A percentile compares a stretch with the other conserved stretches of the same genome.
These are phyloP conservation scores for Macrophya alboannulata DNA, from an alignment of 2,888 invertebrate species.

Conservation along the genomic window DNA sequence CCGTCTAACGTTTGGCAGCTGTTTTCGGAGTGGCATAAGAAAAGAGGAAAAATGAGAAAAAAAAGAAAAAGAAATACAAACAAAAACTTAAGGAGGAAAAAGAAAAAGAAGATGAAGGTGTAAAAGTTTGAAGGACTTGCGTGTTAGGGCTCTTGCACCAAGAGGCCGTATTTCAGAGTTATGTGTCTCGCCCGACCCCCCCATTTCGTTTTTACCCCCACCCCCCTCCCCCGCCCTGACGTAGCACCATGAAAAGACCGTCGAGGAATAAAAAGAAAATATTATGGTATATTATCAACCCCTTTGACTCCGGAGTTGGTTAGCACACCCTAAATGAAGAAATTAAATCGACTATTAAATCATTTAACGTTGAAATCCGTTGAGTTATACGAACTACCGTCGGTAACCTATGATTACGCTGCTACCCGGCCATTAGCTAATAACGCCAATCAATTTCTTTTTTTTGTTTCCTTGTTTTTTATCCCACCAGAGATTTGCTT, in stretches of 20 bases:
- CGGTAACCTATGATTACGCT: conserved; percentile 30
- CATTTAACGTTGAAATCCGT: conserved; percentile 39
- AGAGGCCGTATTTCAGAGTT: conserved; percentile 72
- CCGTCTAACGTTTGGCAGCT: conserved; percentile 20
- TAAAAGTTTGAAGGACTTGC: conserved; percentile 69
- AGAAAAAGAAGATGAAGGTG: conserved; percentile 59
- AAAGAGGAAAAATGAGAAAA: not conserved
- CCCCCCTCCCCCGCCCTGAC: conserved; percentile 32
- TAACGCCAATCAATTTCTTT: conserved; percentile 33
- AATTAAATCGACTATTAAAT: conserved; percentile 49
- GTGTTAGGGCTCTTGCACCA: conserved; percentile 63
- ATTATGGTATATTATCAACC: conserved; percentile 47
- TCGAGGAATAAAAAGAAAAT: conserved; percentile 46
- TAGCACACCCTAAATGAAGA: conserved; percentile 41
- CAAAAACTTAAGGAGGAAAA: not conserved
- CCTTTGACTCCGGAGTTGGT: not conserved
- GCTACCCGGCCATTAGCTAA: conserved; percentile 31
- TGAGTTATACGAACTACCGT: conserved; percentile 34
- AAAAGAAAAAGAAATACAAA: not conserved
- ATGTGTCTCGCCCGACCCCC: conserved; percentile 63
- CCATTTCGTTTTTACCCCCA: conserved; percentile 45
- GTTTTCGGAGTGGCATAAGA: conserved; percentile 31
- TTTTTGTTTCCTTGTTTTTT: not conserved
- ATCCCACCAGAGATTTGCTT: conserved; percentile 28
- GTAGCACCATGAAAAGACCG: conserved; percentile 49